A percentile compares a stretch with the other conserved stretches of the same genome.
Conservation (phyloP, 2,888 invertebrate species). For the Nephrotoma appendiculata region DNA sequence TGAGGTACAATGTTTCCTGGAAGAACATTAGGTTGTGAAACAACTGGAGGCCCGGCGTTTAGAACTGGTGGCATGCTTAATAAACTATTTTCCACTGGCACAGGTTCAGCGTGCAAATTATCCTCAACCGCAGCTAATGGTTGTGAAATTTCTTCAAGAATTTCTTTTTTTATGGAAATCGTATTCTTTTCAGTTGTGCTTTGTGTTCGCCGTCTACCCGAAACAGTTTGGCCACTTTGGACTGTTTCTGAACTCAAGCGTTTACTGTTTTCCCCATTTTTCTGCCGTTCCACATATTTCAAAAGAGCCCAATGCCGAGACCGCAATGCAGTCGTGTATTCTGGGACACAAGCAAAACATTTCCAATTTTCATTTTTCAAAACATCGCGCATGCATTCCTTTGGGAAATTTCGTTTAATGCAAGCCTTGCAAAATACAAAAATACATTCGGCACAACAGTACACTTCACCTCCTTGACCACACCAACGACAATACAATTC, state of each 20-base stretch:
- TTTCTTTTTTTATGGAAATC: background rate
- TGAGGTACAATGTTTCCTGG: background rate
- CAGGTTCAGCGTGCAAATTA: background rate
- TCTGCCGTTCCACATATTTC: slow-evolving; percentile 48
- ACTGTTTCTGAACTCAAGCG: background rate
- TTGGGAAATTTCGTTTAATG: slow-evolving; percentile 55
- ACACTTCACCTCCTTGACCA: slow-evolving; percentile 64
- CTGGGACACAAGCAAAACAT: slow-evolving; percentile 59
- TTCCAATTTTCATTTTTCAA: slow-evolving; percentile 67
- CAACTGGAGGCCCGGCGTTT: background rate
- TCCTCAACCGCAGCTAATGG: background rate
- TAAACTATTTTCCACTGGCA: background rate
- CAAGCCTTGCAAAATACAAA: slow-evolving; percentile 67
- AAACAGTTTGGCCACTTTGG: background rate
- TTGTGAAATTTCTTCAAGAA: background rate
- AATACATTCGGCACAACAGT: slow-evolving; percentile 62
- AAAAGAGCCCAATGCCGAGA: slow-evolving; percentile 56
- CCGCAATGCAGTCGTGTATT: slow-evolving; percentile 46
- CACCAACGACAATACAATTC: slow-evolving; percentile 75
- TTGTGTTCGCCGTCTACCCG: background rate
- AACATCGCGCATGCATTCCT: slow-evolving; percentile 49
- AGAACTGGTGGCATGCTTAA: background rate
- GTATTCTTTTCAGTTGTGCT: background rate
- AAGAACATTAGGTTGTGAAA: background rate
- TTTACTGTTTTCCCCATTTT: slow-evolving; percentile 14